These are phyloP conservation scores for Pocillopora damicornis DNA, from an alignment of 64 coral and sea anemone species.

Conservation along the genomic window DNA sequence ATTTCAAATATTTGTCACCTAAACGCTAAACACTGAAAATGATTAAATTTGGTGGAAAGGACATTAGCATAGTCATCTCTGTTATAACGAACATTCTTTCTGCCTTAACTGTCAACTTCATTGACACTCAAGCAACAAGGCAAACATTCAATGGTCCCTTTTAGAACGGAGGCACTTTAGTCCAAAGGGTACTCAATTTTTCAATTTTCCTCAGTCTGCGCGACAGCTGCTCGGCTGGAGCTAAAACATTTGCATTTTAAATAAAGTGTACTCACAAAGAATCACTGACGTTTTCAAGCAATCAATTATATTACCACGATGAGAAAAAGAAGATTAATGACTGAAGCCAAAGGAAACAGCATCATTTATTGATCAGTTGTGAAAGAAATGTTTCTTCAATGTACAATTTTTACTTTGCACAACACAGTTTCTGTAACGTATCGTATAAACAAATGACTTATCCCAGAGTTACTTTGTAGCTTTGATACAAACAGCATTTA, in stretches of 20 bases:
- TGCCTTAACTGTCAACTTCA: neutral
- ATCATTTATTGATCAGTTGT: neutral
- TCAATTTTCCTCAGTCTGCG: neutral
- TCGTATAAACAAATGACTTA: too few species aligned
- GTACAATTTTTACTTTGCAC: neutral
- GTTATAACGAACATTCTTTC: neutral
- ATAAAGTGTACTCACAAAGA: neutral
- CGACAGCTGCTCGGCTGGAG: neutral
- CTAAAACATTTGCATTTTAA: neutral
- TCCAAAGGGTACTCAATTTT: neutral
- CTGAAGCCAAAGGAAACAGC: neutral
- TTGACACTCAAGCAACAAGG: neutral
- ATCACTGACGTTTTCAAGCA: neutral
- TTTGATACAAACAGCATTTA: too few species aligned
- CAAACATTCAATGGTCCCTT: neutral
- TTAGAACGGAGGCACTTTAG: neutral
- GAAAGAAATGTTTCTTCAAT: neutral
- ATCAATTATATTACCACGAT: neutral
- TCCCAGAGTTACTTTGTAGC: too few species aligned
- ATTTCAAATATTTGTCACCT: constrained; percentile 1
- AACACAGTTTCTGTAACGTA: neutral
- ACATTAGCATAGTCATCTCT: neutral
- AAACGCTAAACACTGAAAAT: neutral
- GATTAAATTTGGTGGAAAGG: neutral
- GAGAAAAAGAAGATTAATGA: constrained; percentile 1